Evolutionary conservation across 2,113 vertebrate species (phyloP).

Genomic region (Pseudorectes ferrugineus): DNA sequence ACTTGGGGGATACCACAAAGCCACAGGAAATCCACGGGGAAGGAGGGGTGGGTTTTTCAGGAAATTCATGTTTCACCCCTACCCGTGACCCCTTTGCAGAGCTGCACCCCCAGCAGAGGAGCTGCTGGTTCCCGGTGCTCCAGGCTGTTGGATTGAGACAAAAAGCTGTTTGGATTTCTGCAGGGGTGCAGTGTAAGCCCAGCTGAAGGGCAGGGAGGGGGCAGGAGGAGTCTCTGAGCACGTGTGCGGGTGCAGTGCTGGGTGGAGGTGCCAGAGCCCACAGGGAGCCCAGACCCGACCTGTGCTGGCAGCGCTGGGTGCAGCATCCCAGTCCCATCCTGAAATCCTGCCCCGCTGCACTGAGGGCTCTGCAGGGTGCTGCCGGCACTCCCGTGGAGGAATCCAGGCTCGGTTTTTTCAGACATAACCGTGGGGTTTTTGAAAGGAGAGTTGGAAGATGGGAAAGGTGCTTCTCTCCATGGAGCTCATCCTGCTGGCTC

Average conservation of each 20-base stretch:
- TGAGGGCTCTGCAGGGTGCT: background rate
- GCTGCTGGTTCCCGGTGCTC: background rate
- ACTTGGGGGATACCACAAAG: background rate
- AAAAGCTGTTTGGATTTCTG: background rate
- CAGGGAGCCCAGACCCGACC: background rate
- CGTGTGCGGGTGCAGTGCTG: accelerated
- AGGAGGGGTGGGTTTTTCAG: background rate
- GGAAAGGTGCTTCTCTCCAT: background rate
- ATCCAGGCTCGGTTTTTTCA: accelerated
- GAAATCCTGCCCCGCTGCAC: background rate
- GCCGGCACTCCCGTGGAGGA: accelerated
- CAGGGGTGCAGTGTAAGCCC: background rate
- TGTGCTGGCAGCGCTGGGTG: background rate
- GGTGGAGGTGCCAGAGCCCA: background rate
- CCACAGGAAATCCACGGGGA: background rate
- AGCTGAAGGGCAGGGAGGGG: background rate
- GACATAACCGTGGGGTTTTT: accelerated
- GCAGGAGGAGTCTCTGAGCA: background rate
- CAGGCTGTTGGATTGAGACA: background rate
- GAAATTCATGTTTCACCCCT: background rate
- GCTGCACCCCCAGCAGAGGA: background rate
- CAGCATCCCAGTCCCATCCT: background rate
- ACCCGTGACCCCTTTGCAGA: background rate
- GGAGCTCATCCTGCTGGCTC: background rate
- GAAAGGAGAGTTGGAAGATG: background rate